These are phyloP conservation scores for Pammene fasciana DNA, from an alignment of 2,888 invertebrate genomes.

Conservation along the genomic window DNA sequence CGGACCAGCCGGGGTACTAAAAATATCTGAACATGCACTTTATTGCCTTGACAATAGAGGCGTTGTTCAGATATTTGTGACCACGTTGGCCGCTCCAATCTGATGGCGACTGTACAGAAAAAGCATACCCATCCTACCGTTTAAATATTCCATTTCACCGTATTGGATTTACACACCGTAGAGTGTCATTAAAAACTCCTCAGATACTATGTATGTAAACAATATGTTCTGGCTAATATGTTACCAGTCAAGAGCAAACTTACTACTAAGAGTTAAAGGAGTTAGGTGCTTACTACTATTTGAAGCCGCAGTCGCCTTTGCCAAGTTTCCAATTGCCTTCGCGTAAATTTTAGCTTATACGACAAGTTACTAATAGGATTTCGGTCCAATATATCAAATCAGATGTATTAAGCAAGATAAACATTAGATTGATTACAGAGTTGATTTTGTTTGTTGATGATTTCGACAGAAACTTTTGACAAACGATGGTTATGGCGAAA, in stretches of 20 bases:
- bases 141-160: too few species aligned
- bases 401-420: conserved; percentile 5
- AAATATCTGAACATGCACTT: too few species aligned
- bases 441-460: background rate
- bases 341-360: conserved; percentile 3
- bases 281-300: conserved; percentile 10
- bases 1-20: too few species aligned
- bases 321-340: conserved; percentile 3
- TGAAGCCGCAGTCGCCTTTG: background rate
- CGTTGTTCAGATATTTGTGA: too few species aligned
- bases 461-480: background rate
- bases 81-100: too few species aligned
- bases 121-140: too few species aligned
- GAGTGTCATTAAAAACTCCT: too few species aligned
- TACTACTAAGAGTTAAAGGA: background rate
- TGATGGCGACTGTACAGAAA: too few species aligned
- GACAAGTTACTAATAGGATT: background rate
- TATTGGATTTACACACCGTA: too few species aligned
- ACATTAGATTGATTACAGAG: conserved; percentile 3
- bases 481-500: background rate
- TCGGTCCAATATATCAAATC: background rate
- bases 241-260: background rate
- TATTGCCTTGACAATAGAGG: too few species aligned
- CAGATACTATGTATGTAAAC: too few species aligned
- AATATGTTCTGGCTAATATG: too few species aligned